phyloP scores from a whole-genome alignment of 2,797 vertebrate genomes.

The Okamejei kenojei region DNA sequence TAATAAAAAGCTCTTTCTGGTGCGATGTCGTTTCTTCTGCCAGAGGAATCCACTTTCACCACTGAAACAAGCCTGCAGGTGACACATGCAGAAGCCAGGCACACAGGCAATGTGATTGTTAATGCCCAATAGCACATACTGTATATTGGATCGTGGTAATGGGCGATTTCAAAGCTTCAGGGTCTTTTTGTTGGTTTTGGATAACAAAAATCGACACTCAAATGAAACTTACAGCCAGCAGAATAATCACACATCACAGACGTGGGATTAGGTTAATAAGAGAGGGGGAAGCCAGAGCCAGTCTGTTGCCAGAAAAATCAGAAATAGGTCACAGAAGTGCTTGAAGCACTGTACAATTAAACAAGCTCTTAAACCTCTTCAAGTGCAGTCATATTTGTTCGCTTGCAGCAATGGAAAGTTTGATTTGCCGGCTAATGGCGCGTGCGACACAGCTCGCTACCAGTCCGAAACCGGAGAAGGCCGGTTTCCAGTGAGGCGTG shows the following conservation, averaged over 20 bases:
- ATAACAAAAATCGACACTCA: not conserved
- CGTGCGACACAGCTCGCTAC: not conserved
- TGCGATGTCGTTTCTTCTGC: not conserved
- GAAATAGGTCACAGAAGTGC: not conserved
- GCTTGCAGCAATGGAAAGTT: not conserved
- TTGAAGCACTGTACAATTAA: not conserved
- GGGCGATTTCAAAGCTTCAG: not conserved
- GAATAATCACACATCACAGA: not conserved
- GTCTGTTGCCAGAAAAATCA: not conserved
- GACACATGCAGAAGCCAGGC: not conserved
- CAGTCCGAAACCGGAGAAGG: not conserved
- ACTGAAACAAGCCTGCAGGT: not conserved
- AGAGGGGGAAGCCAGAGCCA: not conserved
- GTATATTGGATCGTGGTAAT: not conserved
- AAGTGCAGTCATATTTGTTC: not conserved
- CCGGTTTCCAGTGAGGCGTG: not conserved
- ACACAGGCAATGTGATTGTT: not conserved
- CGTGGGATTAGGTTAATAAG: not conserved
- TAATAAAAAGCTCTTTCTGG: not conserved
- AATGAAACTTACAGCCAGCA: not conserved
- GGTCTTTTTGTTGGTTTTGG: not conserved
- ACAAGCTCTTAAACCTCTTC: not conserved
- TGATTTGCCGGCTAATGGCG: not conserved
- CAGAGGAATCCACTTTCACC: conserved; percentile 8
- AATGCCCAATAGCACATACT: not conserved